Conservation (phyloP, 2,888 invertebrate species). For the Mycogona germanica region DNA sequence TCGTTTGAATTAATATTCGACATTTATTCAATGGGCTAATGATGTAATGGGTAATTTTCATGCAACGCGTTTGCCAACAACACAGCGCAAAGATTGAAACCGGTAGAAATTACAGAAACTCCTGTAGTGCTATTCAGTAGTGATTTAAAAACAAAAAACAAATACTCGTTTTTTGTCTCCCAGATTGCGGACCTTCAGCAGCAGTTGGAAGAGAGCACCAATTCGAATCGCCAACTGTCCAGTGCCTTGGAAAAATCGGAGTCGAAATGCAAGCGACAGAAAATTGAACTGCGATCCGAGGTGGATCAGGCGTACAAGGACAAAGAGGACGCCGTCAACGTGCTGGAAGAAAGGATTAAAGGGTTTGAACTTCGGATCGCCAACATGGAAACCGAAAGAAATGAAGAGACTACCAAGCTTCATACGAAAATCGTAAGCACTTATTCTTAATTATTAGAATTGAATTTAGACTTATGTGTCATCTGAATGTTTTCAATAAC, state of each 20-base stretch:
- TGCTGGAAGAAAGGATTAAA: not conserved
- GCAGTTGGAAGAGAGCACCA: not conserved
- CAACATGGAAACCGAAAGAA: not conserved
- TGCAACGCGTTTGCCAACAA: too few relatives aligned
- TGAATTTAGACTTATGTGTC: too few relatives aligned
- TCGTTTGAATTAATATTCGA: too few relatives aligned
- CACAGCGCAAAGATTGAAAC: too few relatives aligned
- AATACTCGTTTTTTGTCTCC: not conserved
- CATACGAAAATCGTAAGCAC: not conserved
- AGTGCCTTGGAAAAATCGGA: not conserved
- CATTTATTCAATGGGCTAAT: too few relatives aligned
- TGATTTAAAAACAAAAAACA: too few relatives aligned
- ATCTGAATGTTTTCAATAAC: too few relatives aligned
- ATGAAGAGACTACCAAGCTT: not conserved
- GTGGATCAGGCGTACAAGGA: not conserved
- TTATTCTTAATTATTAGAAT: too few relatives aligned
- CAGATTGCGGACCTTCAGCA: not conserved
- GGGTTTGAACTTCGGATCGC: not conserved
- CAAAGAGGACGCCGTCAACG: not conserved
- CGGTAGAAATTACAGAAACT: too few relatives aligned
- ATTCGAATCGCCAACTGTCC: not conserved
- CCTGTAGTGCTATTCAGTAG: too few relatives aligned
- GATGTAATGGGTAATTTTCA: too few relatives aligned
- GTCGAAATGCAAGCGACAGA: constrained; percentile 9
- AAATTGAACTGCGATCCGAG: not conserved